Evolutionary conservation across 2,888 invertebrate species (phyloP).

Genomic region (Sympetrum striolatum): DNA sequence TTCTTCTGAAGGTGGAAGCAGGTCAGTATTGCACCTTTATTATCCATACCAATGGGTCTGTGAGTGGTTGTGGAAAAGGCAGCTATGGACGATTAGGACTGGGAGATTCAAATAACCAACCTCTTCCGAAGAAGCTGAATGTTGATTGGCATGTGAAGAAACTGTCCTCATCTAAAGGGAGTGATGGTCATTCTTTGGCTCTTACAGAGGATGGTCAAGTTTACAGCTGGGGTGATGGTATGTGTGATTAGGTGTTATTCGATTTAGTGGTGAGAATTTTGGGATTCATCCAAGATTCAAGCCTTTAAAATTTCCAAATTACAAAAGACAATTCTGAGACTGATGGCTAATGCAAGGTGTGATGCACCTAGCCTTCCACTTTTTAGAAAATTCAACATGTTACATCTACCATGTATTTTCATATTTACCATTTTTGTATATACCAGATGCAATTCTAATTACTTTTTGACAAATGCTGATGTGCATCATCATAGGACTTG

Average conservation of each 20-base stretch:
- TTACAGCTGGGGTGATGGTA: slow-evolving; percentile 67
- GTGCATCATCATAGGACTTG: no score
- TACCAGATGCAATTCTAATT: no score
- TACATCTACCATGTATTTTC: no score
- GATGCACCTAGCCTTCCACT: no score
- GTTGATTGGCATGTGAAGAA: slow-evolving; percentile 63
- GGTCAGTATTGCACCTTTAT: slow-evolving; percentile 71
- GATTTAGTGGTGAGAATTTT: neutral
- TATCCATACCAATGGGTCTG: slow-evolving; percentile 65
- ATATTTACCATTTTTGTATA: no score
- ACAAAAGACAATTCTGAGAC: no score
- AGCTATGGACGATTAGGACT: slow-evolving; percentile 70
- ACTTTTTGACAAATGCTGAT: no score
- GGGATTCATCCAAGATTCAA: no score
- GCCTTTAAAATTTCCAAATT: no score
- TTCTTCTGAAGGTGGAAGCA: slow-evolving; percentile 63
- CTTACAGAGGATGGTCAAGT: slow-evolving; percentile 63
- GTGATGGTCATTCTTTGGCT: slow-evolving; percentile 66
- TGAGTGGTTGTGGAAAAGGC: slow-evolving; percentile 69
- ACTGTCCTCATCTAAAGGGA: slow-evolving; percentile 66
- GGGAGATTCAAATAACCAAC: slow-evolving; percentile 69
- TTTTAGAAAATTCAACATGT: no score
- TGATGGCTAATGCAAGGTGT: no score
- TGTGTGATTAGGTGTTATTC: slow-evolving; percentile 44
- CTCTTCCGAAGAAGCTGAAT: slow-evolving; percentile 63